phyloP scores from a whole-genome alignment of 2,113 vertebrate species.

The Gnathonemus echidnorhynchus region DNA sequence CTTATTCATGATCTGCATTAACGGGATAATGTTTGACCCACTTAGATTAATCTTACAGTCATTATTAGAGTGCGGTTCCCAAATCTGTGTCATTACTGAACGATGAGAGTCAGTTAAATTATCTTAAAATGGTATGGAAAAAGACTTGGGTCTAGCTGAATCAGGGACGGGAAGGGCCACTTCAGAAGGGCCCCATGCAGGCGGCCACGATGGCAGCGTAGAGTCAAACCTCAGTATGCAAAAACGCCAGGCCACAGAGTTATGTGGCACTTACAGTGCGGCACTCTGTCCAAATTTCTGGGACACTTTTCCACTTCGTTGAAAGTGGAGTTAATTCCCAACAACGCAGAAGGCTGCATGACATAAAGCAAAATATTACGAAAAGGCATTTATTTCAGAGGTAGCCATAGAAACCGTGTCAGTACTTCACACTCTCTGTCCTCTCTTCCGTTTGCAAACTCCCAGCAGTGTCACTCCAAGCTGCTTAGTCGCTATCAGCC shows the following conservation, averaged over 20 bases:
- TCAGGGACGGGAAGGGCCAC: not conserved
- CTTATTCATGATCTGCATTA: not conserved
- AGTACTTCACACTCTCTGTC: slow-evolving; percentile 3
- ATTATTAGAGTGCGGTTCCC: not conserved
- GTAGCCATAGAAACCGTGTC: slow-evolving; percentile 13
- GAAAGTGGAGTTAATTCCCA: not conserved
- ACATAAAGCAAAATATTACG: not conserved
- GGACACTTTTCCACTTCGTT: not conserved
- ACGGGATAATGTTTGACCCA: not conserved
- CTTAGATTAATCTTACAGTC: not conserved
- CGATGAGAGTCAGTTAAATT: not conserved
- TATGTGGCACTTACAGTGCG: not conserved
- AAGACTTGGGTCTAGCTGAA: not conserved
- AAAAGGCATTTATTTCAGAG: not conserved
- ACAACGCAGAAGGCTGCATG: not conserved
- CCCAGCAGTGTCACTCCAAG: not conserved
- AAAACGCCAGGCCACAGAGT: not conserved
- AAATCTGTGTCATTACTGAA: not conserved
- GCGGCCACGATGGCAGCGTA: not conserved
- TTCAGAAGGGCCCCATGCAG: not conserved
- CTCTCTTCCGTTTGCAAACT: not conserved
- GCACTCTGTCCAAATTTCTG: not conserved
- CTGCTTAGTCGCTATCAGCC: not conserved
- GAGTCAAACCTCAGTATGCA: not conserved
- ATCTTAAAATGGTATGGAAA: not conserved